Percentiles rank a stretch among this genome's conserved stretches.
Evolutionary conservation across 2,113 vertebrate genomes (phyloP).

Genomic region (Carlito syrichta): DNA sequence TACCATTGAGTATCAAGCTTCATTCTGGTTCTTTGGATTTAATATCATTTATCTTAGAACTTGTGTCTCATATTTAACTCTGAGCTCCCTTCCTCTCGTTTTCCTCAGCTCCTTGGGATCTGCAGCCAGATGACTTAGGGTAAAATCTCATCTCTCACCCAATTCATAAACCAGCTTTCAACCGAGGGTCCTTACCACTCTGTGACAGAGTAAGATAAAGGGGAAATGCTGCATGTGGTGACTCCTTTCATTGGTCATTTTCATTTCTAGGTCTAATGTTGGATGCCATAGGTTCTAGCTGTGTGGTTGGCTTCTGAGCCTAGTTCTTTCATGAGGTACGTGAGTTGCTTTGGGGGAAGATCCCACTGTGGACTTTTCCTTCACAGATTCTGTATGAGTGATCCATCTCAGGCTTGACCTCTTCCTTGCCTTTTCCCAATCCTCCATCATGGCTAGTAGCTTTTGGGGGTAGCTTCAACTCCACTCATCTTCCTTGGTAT

Average conservation of each 20-base stretch:
- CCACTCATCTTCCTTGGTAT: not conserved
- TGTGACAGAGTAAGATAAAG: not conserved
- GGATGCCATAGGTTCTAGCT: not conserved
- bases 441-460: not conserved
- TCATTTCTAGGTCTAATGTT: not conserved
- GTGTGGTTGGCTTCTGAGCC: not conserved
- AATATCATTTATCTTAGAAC: not conserved
- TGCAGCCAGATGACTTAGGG: not conserved
- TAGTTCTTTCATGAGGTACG: not conserved
- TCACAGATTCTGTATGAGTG: not conserved
- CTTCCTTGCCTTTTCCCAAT: not conserved
- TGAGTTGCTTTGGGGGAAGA: not conserved
- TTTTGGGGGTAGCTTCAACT: not conserved
- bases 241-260: not conserved
- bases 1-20: not conserved
- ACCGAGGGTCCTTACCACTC: not conserved
- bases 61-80: not conserved
- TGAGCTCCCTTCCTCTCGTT: not conserved
- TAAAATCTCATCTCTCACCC: not conserved
- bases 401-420: not conserved
- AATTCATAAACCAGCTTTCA: not conserved
- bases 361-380: not conserved
- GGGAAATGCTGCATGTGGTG: not conserved
- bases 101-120: not conserved
- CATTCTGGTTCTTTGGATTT: not conserved